phyloP scores from a whole-genome alignment of 2,888 invertebrate species.

The Exocentrus adspersus region DNA sequence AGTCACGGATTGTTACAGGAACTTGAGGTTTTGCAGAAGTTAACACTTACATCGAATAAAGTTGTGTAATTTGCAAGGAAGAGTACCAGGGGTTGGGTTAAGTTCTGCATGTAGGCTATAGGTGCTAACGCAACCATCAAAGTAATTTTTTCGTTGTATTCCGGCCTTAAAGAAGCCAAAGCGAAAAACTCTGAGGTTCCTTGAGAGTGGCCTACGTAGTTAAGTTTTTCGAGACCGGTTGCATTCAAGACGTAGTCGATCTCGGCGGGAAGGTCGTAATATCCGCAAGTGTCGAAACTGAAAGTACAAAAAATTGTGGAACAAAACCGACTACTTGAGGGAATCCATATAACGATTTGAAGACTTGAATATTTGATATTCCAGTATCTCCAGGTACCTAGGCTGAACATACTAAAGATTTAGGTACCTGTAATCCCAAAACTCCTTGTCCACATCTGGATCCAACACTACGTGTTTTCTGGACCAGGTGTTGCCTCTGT shows the following conservation, averaged over 20 bases:
- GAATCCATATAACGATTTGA: no score
- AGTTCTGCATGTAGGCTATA: slow-evolving; percentile 64
- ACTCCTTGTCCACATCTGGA: slow-evolving; percentile 5
- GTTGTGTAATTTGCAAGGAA: background rate
- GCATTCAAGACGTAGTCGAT: slow-evolving; percentile 3
- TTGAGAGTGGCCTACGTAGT: slow-evolving; percentile 75
- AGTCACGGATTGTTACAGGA: no score
- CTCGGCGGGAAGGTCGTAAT: slow-evolving; percentile 12
- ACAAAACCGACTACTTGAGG: no score
- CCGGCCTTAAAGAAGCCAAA: slow-evolving; percentile 69
- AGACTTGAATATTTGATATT: no score
- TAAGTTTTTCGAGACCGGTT: slow-evolving; percentile 58
- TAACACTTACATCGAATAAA: background rate
- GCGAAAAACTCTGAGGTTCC: slow-evolving; percentile 75
- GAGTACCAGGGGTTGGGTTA: background rate
- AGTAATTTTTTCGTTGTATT: slow-evolving; percentile 71
- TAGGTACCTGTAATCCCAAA: slow-evolving; percentile 15
- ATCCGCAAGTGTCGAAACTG: slow-evolving; percentile 11
- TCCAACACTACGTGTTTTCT: slow-evolving; percentile 60
- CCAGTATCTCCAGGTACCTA: no score
- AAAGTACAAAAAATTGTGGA: background rate
- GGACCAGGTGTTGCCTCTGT: slow-evolving; percentile 68
- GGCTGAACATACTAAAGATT: no score
- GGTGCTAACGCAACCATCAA: slow-evolving; percentile 74
- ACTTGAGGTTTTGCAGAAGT: background rate